Evolutionary conservation across 2,113 vertebrate genomes (phyloP).

Genomic region (Oceanodroma tethys): DNA sequence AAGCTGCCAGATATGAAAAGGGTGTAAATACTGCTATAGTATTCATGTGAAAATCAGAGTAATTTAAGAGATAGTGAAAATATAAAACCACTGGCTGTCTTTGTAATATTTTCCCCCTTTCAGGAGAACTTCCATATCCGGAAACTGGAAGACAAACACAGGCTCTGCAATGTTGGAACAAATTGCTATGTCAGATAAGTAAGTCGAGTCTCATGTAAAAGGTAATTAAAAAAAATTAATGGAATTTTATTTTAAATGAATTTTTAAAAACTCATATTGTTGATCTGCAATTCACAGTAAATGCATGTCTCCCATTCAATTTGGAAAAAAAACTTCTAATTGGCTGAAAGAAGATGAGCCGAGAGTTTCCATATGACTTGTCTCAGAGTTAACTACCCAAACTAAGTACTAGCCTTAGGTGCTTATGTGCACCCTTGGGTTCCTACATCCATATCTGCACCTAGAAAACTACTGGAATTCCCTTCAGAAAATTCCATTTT

Average conservation of each 20-base stretch:
- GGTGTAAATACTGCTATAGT: not conserved
- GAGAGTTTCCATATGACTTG: not conserved
- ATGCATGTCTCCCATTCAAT: not conserved
- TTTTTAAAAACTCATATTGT: not conserved
- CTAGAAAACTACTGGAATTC: not conserved
- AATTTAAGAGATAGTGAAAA: not conserved
- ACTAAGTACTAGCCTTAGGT: not conserved
- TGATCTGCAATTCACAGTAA: not conserved
- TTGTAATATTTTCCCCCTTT: slow-evolving; percentile 44
- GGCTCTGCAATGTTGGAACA: slow-evolving; percentile 99
- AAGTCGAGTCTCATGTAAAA: slow-evolving; percentile 60
- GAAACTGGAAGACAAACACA: slow-evolving; percentile 99
- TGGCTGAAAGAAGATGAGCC: not conserved
- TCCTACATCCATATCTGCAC: not conserved
- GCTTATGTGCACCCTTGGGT: accelerated
- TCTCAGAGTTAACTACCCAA: not conserved
- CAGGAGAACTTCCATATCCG: slow-evolving; percentile 98
- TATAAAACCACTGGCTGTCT: not conserved
- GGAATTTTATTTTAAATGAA: not conserved
- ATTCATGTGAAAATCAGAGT: not conserved
- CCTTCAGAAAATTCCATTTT: not conserved
- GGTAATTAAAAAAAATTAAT: not conserved
- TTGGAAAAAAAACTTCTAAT: not conserved
- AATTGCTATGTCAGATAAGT: slow-evolving; percentile 99
- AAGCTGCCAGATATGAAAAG: not conserved